Evolutionary conservation across 2,888 invertebrate genomes (phyloP).

Genomic region (Himalopsyche kuldschensis): DNA sequence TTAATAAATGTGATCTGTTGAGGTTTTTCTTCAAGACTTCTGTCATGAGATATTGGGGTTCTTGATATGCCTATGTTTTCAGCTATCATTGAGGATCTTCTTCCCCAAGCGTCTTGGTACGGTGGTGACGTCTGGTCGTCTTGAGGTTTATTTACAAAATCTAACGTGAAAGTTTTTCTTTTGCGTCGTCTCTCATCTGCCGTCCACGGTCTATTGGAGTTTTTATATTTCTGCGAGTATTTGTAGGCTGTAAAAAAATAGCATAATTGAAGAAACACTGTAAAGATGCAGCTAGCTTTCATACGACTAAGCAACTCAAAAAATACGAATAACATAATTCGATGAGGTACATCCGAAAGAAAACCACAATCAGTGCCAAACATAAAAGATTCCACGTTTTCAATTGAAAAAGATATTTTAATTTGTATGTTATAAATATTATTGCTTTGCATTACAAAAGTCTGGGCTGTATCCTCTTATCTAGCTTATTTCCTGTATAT

Average conservation of each 20-base stretch:
- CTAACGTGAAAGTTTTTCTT: conserved; percentile 76
- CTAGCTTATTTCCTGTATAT: too few species aligned
- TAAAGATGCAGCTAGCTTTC: too few species aligned
- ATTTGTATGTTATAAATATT: too few species aligned
- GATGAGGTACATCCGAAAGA: too few species aligned
- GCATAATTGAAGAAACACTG: too few species aligned
- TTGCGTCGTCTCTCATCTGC: conserved; percentile 72
- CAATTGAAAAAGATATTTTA: too few species aligned
- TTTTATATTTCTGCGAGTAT: conserved; percentile 57
- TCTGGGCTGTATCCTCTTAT: too few species aligned
- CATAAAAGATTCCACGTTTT: too few species aligned
- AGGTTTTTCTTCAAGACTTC: conserved; percentile 48
- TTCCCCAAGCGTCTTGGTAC: conserved; percentile 56
- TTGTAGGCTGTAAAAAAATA: conserved; percentile 49
- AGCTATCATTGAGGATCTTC: conserved; percentile 43
- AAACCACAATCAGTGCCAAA: too few species aligned
- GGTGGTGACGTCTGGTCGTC: conserved; percentile 58
- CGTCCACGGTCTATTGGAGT: conserved; percentile 59
- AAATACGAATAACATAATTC: too few species aligned
- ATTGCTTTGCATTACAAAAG: too few species aligned
- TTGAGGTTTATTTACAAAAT: conserved; percentile 63
- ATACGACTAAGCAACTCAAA: too few species aligned
- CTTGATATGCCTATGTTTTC: conserved; percentile 37
- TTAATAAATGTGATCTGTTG: conserved; percentile 27
- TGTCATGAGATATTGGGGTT: conserved; percentile 29